Evolutionary conservation across 1,140 invertebrate genomes (phyloP).

Genomic region (Paraescarpia echinospica): DNA sequence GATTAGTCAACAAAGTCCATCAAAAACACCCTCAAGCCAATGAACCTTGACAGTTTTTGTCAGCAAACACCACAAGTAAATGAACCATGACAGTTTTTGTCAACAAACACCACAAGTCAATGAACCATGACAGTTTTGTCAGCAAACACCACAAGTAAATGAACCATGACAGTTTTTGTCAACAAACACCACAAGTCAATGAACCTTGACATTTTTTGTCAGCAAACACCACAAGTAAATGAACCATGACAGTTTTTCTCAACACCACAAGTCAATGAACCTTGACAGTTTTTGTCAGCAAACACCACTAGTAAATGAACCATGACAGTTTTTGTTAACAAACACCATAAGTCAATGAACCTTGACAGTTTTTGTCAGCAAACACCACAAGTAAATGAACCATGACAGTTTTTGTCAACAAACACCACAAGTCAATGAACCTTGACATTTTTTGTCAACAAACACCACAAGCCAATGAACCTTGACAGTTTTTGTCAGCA

Average conservation of each 20-base stretch:
- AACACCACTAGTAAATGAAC: no score
- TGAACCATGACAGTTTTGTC: neutral
- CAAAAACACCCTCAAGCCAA: neutral
- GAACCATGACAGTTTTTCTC: neutral
- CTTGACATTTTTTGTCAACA: no score
- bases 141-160: neutral
- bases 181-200: neutral
- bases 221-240: neutral
- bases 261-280: no score
- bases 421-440: no score
- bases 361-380: no score
- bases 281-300: no score
- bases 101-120: neutral
- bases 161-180: neutral
- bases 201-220: neutral
- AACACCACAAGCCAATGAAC: no score
- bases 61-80: neutral
- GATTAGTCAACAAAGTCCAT: neutral
- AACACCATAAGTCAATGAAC: no score
- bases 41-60: neutral
- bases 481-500: no score
- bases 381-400: no score
- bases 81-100: neutral
- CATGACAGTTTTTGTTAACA: no score
- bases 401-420: no score